Evolutionary conservation across 2,113 vertebrate species (phyloP).

Genomic region (Struthio camelus): DNA sequence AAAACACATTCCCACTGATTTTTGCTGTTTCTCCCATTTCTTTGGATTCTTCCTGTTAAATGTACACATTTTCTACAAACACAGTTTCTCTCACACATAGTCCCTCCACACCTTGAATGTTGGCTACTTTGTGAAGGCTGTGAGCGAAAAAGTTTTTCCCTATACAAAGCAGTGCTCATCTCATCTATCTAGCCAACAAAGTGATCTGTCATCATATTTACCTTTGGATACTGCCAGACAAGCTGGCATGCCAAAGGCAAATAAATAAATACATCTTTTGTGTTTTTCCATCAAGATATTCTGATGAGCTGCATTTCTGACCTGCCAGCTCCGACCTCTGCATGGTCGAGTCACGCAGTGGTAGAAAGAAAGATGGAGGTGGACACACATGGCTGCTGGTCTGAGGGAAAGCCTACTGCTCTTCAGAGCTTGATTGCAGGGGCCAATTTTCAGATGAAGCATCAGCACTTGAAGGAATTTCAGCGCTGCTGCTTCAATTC

Average conservation of each 20-base stretch:
- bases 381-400: not conserved
- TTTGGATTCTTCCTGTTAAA: not conserved
- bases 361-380: not conserved
- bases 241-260: not conserved
- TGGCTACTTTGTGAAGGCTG: not conserved
- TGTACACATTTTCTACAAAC: not conserved
- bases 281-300: not conserved
- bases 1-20: not conserved
- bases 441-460: not conserved
- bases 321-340: not conserved
- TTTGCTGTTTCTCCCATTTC: not conserved
- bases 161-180: not conserved
- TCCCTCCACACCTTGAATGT: not conserved
- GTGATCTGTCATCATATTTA: not conserved
- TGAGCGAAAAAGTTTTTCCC: not conserved
- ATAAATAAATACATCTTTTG: too few relatives aligned
- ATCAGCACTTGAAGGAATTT: not conserved
- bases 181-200: not conserved
- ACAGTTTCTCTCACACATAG: not conserved
- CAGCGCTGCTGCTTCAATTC: not conserved
- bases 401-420: not conserved
- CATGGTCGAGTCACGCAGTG: not conserved
- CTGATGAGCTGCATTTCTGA: accelerated
- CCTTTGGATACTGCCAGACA: not conserved
- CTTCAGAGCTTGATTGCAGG: not conserved